A percentile compares a stretch with the other conserved stretches of the same genome.
Evolutionary conservation across 2,888 invertebrate species (phyloP).

Genomic region (Coelopa pilipes): DNA sequence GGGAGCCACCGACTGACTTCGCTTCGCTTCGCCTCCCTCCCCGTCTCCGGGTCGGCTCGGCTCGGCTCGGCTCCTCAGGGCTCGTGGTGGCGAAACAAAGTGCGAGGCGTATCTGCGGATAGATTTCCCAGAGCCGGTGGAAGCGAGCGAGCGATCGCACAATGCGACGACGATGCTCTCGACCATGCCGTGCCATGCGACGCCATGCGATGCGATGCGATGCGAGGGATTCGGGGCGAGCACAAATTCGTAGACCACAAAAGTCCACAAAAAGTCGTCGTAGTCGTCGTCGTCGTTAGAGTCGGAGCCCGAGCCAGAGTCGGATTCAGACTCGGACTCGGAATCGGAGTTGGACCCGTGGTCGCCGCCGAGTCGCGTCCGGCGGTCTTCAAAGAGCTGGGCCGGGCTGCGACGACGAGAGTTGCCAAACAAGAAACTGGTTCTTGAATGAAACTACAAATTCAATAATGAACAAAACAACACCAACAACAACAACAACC

Average conservation of each 20-base stretch:
- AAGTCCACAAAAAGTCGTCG: slow-evolving; percentile 22
- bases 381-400: no score
- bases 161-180: background rate
- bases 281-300: background rate
- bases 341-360: no score
- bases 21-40: no score
- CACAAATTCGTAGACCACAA: no score
- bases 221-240: no score
- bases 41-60: no score
- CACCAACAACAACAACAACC: slow-evolving; percentile 20
- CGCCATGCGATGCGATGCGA: no score
- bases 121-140: slow-evolving; percentile 16
- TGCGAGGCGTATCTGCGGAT: slow-evolving; percentile 17
- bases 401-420: slow-evolving; percentile 34
- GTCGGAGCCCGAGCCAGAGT: background rate
- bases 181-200: no score
- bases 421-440: slow-evolving; percentile 50
- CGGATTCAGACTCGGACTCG: no score
- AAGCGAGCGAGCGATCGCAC: background rate
- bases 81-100: no score
- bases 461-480: slow-evolving; percentile 40
- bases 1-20: slow-evolving; percentile 6
- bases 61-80: no score
- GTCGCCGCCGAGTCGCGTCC: no score
- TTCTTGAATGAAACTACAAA: slow-evolving; percentile 57